Base-by-base conservation (phyloP, 2,113 vertebrate genomes). In the Misgurnus mizolepis region DNA sequence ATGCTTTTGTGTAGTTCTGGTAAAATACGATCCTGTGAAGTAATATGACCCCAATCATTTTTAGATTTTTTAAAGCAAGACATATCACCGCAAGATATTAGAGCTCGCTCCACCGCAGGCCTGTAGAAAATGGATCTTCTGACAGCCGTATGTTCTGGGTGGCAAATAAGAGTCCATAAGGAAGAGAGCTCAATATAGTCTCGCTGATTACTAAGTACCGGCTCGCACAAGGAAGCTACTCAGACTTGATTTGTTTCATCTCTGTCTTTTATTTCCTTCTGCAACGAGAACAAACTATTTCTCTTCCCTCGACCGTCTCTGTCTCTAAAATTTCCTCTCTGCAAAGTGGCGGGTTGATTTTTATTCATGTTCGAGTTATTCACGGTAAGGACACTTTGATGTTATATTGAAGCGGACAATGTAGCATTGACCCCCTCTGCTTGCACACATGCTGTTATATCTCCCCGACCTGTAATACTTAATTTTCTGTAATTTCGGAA, bases 191-290 rank as follows among this genome's bases (percentile, higher is more conserved):
- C 88, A 88, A 88, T 90, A 86, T 86, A 83, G 88, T 87, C 83
- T 78, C 86, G 82, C 88, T 93, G 91, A 94, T 94, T 89, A 89
- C 89, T 90, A 90, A 91, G 87, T 90, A 92, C 91, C 87, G 86
- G 85, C 84, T 85, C 87, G 88, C 80, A 74, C 47, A 60, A 70
- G 55, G 80, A 78, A 85, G 81, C 87, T 86, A 89, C 89, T 88
- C 85, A 85, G 83, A 89, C 82, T 88, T 92, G 90, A 93, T 92
- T 92, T 91, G 89, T 90, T 92, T 90, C 86, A 91, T 91, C 89
- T 89, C 82, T 87, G 88, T 85, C 90, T 89, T 92, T 91, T 89
- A 90, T 88, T 86, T 90, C 88, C 85, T 86, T 81, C 86, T 65
- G 67, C 80, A 85, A 85, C 70, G 62, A 78, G 77, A 86, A 84